phyloP scores from a whole-genome alignment of 2,797 vertebrate genomes.

The Brachyalestes nurse region DNA sequence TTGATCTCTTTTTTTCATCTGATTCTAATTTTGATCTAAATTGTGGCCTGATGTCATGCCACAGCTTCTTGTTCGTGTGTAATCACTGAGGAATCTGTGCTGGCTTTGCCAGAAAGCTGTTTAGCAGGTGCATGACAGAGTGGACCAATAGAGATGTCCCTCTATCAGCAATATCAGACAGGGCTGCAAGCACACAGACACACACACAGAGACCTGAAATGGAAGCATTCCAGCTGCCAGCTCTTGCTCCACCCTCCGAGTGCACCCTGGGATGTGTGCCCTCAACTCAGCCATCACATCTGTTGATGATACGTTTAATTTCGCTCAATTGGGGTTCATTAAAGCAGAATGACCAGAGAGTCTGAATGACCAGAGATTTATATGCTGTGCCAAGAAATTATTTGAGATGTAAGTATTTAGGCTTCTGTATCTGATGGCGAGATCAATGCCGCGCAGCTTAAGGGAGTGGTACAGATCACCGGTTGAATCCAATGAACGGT shows the following conservation, averaged over 20 bases:
- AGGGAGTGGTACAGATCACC: slow-evolving; percentile 71
- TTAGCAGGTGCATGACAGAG: slow-evolving; percentile 74
- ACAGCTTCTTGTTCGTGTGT: slow-evolving; percentile 62
- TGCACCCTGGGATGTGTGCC: slow-evolving; percentile 58
- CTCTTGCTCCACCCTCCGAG: slow-evolving; percentile 25
- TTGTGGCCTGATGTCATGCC: slow-evolving; percentile 63
- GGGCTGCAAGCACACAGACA: slow-evolving; percentile 26
- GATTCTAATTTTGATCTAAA: slow-evolving; percentile 74
- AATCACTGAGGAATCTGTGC: slow-evolving; percentile 69
- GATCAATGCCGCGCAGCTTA: slow-evolving; percentile 77
- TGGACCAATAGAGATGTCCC: slow-evolving; percentile 54
- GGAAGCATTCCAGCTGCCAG: slow-evolving; percentile 22
- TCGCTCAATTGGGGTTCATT: slow-evolving; percentile 64
- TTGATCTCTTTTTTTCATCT: slow-evolving; percentile 63
- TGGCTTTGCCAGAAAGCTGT: slow-evolving; percentile 50
- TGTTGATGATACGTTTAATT: slow-evolving; percentile 70
- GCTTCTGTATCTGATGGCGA: slow-evolving; percentile 70
- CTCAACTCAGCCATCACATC: slow-evolving; percentile 60
- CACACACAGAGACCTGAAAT: slow-evolving; percentile 24
- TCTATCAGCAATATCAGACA: slow-evolving; percentile 59
- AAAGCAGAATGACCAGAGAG: slow-evolving; percentile 63
- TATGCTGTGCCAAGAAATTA: slow-evolving; percentile 59
- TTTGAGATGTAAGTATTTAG: slow-evolving; percentile 67
- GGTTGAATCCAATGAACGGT: slow-evolving; percentile 48
- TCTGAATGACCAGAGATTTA: slow-evolving; percentile 35